phyloP scores from a whole-genome alignment of 2,888 invertebrate genomes.

The Drosophila maculinotata region DNA sequence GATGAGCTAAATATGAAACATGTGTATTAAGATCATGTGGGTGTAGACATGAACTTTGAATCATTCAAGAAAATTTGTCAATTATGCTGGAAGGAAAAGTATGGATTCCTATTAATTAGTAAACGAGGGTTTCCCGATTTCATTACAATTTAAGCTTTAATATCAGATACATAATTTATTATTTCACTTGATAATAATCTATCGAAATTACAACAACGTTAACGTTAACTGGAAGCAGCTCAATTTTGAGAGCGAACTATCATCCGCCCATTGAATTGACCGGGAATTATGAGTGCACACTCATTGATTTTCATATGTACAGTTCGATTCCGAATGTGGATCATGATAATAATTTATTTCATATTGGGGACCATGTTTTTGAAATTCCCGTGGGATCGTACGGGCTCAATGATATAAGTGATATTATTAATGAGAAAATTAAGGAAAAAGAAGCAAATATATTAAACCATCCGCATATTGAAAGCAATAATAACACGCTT shows the following conservation, averaged over 20 bases:
- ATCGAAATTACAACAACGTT: neutral
- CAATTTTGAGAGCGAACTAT: too few relatives aligned
- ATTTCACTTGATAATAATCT: neutral
- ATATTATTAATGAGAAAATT: too few relatives aligned
- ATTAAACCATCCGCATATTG: too few relatives aligned
- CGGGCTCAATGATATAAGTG: neutral
- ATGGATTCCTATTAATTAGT: neutral
- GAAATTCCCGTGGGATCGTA: neutral
- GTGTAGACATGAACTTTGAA: constrained; percentile 19
- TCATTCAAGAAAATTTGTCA: constrained; percentile 27
- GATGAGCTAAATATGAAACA: constrained; percentile 53
- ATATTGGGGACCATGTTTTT: neutral
- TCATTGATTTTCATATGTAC: too few relatives aligned
- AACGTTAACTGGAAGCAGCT: neutral
- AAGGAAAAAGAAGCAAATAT: too few relatives aligned
- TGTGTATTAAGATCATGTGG: constrained; percentile 51
- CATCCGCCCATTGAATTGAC: too few relatives aligned
- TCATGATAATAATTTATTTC: neutral
- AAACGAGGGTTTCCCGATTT: neutral
- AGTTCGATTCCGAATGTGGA: neutral
- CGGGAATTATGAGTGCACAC: too few relatives aligned
- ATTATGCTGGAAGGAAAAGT: constrained; percentile 34
- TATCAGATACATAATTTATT: neutral
- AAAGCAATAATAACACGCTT: too few relatives aligned
- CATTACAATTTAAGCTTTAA: neutral